phyloP scores from a whole-genome alignment of 2,888 invertebrate genomes.

The Aplocera efformata region DNA sequence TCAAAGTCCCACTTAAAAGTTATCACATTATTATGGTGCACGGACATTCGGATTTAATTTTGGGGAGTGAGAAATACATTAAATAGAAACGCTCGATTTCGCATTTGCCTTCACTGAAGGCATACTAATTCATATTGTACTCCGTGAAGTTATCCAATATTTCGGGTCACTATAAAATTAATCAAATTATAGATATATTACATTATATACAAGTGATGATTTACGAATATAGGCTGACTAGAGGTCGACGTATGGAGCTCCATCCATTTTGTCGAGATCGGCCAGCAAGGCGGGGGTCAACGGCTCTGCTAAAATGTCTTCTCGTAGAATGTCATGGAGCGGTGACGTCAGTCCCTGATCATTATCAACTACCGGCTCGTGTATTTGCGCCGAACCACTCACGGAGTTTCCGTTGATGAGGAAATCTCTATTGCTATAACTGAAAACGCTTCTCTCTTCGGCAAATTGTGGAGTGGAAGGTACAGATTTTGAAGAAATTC shows the following conservation, averaged over 20 bases:
- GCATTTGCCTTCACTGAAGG: conserved; percentile 74
- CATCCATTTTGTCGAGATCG: conserved; percentile 72
- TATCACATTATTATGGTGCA: conserved; percentile 48
- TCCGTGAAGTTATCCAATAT: conserved; percentile 60
- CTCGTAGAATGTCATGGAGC: conserved; percentile 65
- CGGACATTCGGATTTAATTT: conserved; percentile 64
- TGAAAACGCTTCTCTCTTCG: conserved; percentile 76
- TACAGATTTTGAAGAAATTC: conserved; percentile 85
- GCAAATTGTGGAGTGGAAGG: conserved; percentile 84
- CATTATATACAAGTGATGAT: conserved; percentile 49
- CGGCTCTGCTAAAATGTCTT: conserved; percentile 62
- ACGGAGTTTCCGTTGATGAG: conserved; percentile 82
- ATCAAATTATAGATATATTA: conserved; percentile 47
- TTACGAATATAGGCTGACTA: conserved; percentile 52
- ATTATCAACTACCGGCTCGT: conserved; percentile 50
- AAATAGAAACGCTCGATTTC: conserved; percentile 46
- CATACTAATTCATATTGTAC: conserved; percentile 67
- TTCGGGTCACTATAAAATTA: conserved; percentile 63
- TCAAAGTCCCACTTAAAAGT: conserved; percentile 42
- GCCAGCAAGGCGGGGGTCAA: conserved; percentile 66
- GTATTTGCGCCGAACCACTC: conserved; percentile 49
- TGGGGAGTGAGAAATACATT: conserved; percentile 65
- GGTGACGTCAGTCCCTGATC: conserved; percentile 57
- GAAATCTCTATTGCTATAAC: conserved; percentile 81
- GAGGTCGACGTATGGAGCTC: conserved; percentile 70